Base-by-base conservation (phyloP, 2,888 invertebrate species). In the Pristionchus maxplancki region DNA sequence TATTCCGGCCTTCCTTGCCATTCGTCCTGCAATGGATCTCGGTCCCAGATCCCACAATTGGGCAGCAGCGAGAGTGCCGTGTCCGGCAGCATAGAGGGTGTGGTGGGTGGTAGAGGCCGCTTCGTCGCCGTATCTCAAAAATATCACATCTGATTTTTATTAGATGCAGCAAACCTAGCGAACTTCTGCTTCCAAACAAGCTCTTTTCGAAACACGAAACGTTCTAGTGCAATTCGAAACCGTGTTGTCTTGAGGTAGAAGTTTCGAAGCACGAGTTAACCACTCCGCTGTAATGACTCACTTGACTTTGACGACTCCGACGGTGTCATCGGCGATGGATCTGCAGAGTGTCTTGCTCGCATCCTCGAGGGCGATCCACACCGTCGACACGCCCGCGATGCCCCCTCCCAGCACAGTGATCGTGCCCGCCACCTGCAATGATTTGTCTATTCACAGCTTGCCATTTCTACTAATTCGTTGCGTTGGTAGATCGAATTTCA, bases 301-400 rank as follows among this genome's bases (percentile, higher is more conserved):
- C 97, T 96, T 97, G 94, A 97, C 96, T 92, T 96, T 95, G 67
- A 97, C 97, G 88, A 97, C 96, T 93, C 96, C 96, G 0, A 97
- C 97, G 0, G 97, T 97, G 95, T 97, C 97, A 91, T 96, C 95
- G 85, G 97, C 96, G 40, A 97, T 94, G 89, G 94, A 95, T 83
- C 93, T 94, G 15, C 96, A 97, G 85, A 96, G 93, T 83, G 96
- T 96, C 89, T 96, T 96, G 1, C 97, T 97, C 0, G 97, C 97
- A 83, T 96, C 95, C 93, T 97, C 97, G 64, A 97, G 95, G 4
- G 97, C 96, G 92, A 96, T 95, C 94, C 97, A 97, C 20, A 97
- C 96, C 0, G 97, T 97, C 0, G 96, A 96, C 92, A 97, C 96
- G 6, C 93, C 93, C 0, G 92, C 89, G 44, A 94, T 93, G 64